Conservation (phyloP, 2,888 invertebrate genomes). For the Cryptophagus acutangulus region DNA sequence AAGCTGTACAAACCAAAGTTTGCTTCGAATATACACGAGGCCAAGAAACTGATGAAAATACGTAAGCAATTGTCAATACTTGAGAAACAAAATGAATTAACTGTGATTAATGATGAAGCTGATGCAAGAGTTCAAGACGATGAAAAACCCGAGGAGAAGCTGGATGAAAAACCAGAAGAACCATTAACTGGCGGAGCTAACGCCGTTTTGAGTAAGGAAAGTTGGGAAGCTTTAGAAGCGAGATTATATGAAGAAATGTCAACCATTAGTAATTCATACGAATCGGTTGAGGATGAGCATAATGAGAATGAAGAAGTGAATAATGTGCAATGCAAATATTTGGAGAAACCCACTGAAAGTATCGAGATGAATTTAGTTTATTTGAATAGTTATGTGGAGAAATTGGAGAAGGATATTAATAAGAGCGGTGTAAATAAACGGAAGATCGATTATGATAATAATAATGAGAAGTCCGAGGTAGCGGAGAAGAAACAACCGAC, state of each 20-base stretch:
- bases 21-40: conserved; percentile 64
- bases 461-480: conserved; percentile 15
- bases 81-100: conserved; percentile 48
- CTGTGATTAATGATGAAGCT: conserved; percentile 22
- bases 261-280: conserved; percentile 33
- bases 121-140: conserved; percentile 2
- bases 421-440: conserved; percentile 21
- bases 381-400: conserved; percentile 18
- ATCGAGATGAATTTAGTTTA: conserved; percentile 20
- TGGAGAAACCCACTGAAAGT: conserved; percentile 17
- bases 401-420: conserved; percentile 23
- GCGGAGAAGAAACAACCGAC: no score
- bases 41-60: conserved; percentile 61
- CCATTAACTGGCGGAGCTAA: conserved; percentile 16
- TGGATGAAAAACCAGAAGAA: conserved; percentile 12
- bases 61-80: conserved; percentile 60
- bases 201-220: conserved; percentile 41
- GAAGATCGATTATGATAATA: conserved; percentile 22
- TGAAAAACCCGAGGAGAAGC: conserved; percentile 9
- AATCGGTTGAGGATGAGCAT: conserved; percentile 15
- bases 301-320: background rate
- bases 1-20: conserved; percentile 60
- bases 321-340: conserved; percentile 21
- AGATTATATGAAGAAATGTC: conserved; percentile 38
- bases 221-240: conserved; percentile 45